Evolutionary conservation across 1,140 invertebrate species (phyloP).

Genomic region (Drosophila mojavensis): DNA sequence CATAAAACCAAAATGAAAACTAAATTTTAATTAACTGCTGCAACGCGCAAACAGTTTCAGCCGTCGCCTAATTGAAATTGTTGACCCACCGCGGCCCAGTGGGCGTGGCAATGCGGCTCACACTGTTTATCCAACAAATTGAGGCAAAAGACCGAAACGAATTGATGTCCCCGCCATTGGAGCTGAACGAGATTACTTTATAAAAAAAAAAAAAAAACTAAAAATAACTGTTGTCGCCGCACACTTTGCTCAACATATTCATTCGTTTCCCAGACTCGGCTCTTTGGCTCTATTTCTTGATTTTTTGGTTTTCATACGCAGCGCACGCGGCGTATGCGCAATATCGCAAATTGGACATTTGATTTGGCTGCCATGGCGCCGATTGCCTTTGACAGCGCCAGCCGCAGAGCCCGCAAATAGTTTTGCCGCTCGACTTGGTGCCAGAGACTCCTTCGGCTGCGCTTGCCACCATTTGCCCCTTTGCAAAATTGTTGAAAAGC

Average conservation of each 20-base stretch:
- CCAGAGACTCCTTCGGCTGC: conserved; percentile 16
- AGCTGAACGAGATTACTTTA: conserved; percentile 50
- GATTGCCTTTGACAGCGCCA: conserved; percentile 65
- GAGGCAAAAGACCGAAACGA: conserved; percentile 13
- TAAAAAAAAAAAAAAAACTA: conserved; percentile 33
- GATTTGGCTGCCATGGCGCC: conserved; percentile 66
- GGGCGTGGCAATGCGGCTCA: conserved; percentile 7
- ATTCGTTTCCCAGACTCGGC: conserved; percentile 14
- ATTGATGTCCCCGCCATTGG: conserved; percentile 18
- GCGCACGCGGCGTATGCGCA: conserved; percentile 61
- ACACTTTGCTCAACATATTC: conserved; percentile 36
- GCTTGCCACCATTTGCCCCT: conserved; percentile 10
- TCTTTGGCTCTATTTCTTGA: neutral
- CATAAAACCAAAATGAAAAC: conserved; percentile 63
- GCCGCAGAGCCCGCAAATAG: conserved; percentile 48
- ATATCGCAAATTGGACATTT: conserved; percentile 80
- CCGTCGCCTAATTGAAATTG: conserved; percentile 50
- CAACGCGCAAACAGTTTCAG: conserved; percentile 17
- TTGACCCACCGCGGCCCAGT: conserved; percentile 4
- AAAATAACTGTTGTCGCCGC: neutral
- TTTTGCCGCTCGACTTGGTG: conserved; percentile 21
- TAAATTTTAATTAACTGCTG: conserved; percentile 75
- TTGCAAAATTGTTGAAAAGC: conserved; percentile 14
- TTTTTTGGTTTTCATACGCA: conserved; percentile 13
- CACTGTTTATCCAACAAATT: conserved; percentile 8